Percentiles rank a stretch among this genome's conserved stretches.
Conservation (phyloP, 1,140 invertebrate genomes). For the Zophobas atratus region DNA sequence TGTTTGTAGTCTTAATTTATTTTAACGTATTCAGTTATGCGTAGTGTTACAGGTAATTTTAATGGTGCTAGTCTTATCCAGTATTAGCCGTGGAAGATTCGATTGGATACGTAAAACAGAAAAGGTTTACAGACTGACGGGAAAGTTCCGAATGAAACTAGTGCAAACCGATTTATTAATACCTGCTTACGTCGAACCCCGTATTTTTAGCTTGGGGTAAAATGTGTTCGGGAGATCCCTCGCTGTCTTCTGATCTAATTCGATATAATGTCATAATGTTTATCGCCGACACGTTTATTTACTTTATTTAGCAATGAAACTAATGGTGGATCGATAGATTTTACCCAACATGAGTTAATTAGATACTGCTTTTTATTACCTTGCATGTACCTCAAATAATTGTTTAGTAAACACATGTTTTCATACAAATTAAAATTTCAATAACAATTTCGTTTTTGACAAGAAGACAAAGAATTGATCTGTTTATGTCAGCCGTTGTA, state of each 20-base stretch:
- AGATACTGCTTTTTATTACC: no score
- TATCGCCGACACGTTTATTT: constrained; percentile 22
- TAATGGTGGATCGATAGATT: neutral
- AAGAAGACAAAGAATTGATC: no score
- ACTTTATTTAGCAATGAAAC: constrained; percentile 5
- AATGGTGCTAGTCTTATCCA: no score
- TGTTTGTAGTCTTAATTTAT: no score
- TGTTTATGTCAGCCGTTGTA: no score
- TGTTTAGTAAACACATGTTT: no score
- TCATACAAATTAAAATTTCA: no score
- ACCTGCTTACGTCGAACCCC: constrained; percentile 37
- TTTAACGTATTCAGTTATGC: no score
- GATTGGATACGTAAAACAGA: constrained; percentile 22
- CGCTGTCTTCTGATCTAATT: constrained; percentile 10
- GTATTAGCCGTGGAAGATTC: constrained; percentile 13
- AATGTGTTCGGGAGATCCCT: constrained; percentile 17
- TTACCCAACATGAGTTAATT: no score
- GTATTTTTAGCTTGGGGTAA: constrained; percentile 34
- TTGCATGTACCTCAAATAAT: no score
- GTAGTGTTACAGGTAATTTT: no score
- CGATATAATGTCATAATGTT: constrained; percentile 3
- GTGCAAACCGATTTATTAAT: constrained; percentile 42
- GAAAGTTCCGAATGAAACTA: constrained; percentile 40
- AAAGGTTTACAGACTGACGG: constrained; percentile 26
- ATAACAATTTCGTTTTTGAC: no score